A percentile compares a stretch with the other conserved stretches of the same genome.
Evolutionary conservation across 2,888 invertebrate genomes (phyloP).

Genomic region (Andrena marginata): DNA sequence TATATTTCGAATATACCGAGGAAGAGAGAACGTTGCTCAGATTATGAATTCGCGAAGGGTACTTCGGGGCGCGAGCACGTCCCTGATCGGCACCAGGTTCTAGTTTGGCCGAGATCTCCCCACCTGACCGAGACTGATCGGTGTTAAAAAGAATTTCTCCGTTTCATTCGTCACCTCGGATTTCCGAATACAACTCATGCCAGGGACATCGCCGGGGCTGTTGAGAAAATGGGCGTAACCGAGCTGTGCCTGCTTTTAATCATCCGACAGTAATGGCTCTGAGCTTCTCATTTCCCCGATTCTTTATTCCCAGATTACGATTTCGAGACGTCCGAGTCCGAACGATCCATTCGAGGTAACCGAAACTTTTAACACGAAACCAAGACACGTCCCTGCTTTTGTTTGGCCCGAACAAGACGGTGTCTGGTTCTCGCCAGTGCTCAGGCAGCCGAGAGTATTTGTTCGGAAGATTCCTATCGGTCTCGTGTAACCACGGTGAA

Average conservation of each 20-base stretch:
- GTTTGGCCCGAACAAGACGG: conserved; percentile 60
- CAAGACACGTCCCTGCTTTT: conserved; percentile 73
- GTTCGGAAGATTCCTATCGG: conserved; percentile 75
- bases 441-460: conserved; percentile 66
- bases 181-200: conserved; percentile 53
- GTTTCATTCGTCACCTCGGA: conserved; percentile 74
- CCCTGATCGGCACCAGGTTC: conserved; percentile 33
- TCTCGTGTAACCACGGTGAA: conserved; percentile 68
- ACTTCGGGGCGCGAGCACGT: conserved; percentile 8
- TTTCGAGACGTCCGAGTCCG: not conserved
- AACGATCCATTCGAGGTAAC: not conserved
- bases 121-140: conserved; percentile 76
- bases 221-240: conserved; percentile 44
- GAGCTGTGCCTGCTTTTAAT: conserved; percentile 42
- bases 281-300: conserved; percentile 18
- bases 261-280: conserved; percentile 24
- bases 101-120: conserved; percentile 34
- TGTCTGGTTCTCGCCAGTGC: conserved; percentile 41
- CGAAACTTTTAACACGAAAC: conserved; percentile 42
- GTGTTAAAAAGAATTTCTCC: conserved; percentile 72
- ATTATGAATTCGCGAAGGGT: not conserved
- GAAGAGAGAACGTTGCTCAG: no score
- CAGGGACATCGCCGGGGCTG: conserved; percentile 41
- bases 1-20: not conserved
- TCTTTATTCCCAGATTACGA: conserved; percentile 8